phyloP scores from a whole-genome alignment of 2,888 invertebrate genomes.

The Nemotelus pantherinus region DNA sequence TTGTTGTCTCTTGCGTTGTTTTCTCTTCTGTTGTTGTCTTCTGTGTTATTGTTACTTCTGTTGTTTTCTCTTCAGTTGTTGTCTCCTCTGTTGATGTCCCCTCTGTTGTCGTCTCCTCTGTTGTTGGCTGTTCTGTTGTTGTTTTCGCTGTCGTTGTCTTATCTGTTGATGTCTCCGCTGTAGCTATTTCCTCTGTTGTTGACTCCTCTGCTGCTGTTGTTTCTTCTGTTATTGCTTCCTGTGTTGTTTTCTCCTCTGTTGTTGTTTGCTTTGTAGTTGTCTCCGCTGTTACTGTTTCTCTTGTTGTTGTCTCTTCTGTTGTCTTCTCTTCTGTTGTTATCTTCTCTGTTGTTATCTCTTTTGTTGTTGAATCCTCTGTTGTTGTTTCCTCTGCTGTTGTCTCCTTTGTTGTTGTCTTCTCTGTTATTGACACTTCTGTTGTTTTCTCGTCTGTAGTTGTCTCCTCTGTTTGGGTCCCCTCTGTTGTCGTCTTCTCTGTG shows the following conservation, averaged over 20 bases:
- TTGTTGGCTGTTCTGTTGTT: neutral
- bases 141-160: neutral
- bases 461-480: neutral
- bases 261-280: conserved; percentile 14
- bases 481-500: neutral
- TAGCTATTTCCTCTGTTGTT: neutral
- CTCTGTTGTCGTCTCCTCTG: neutral
- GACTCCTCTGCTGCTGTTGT: neutral
- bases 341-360: neutral
- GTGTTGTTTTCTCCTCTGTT: conserved; percentile 13
- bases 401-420: neutral
- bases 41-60: neutral
- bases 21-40: neutral
- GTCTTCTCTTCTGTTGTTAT: neutral
- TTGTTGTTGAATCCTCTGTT: neutral
- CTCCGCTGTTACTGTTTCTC: neutral
- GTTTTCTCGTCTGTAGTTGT: neutral
- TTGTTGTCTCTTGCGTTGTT: neutral
- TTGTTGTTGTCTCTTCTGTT: conserved; percentile 14
- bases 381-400: neutral
- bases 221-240: conserved; percentile 11
- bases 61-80: conserved; percentile 3
- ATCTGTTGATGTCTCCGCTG: neutral
- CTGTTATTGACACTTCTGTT: neutral
- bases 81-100: neutral